phyloP scores from a whole-genome alignment of 1,140 invertebrate genomes.

The Euura lappo region DNA sequence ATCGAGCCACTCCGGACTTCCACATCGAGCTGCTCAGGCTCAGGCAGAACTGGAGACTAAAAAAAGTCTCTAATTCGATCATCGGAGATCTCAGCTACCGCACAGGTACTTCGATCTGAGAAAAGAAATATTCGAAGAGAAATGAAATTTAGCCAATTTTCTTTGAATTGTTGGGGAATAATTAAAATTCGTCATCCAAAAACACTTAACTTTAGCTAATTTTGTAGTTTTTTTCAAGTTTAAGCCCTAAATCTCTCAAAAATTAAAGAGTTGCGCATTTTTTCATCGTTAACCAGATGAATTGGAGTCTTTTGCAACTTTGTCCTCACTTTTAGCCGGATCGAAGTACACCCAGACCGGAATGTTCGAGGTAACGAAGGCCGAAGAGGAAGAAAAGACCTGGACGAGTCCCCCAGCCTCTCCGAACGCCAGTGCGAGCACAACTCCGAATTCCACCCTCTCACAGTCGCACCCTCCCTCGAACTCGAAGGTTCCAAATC shows the following conservation, averaged over 20 bases:
- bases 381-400: constrained; percentile 77
- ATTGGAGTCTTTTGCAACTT: no score
- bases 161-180: no score
- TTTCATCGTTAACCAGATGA: no score
- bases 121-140: no score
- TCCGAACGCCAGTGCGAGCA: constrained; percentile 41
- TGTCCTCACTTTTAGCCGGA: constrained; percentile 64
- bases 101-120: constrained; percentile 64
- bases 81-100: constrained; percentile 96
- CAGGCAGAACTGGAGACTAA: constrained; percentile 92
- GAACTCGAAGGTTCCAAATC: constrained; percentile 57
- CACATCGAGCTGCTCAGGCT: constrained; percentile 90
- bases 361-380: constrained; percentile 96
- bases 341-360: constrained; percentile 93
- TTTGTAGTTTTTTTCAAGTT: no score
- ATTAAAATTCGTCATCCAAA: no score
- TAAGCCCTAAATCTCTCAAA: no score
- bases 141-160: no score
- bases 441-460: constrained; percentile 13
- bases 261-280: no score
- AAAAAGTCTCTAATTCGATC: constrained; percentile 94
- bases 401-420: constrained; percentile 63
- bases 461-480: constrained; percentile 35
- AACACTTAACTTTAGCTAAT: no score
- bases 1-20: constrained; percentile 82